phyloP scores from a whole-genome alignment of 2,113 vertebrate genomes.

The Cochlearius cochlearius region DNA sequence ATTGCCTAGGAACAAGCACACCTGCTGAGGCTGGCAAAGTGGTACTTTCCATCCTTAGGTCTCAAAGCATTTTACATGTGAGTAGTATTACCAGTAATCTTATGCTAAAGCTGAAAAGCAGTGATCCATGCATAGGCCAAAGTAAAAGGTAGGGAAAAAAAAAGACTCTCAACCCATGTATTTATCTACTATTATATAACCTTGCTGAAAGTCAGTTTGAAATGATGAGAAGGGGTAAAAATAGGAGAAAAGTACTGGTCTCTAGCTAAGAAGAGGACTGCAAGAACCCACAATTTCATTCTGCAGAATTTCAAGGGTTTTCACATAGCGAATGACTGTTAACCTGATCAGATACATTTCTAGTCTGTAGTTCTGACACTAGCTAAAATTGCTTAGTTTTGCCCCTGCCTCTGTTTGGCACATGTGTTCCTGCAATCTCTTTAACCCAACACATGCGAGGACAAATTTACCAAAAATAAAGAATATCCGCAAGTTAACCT shows the following conservation, averaged over 20 bases:
- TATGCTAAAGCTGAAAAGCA: background rate
- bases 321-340: background rate
- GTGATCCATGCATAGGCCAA: background rate
- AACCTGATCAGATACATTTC: background rate
- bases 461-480: background rate
- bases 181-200: background rate
- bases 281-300: background rate
- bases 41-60: background rate
- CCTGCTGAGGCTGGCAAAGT: background rate
- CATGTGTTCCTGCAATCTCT: background rate
- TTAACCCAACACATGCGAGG: background rate
- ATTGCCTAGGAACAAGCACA: background rate
- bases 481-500: background rate
- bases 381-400: background rate
- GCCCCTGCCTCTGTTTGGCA: background rate
- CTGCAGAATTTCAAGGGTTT: background rate
- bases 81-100: no score
- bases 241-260: background rate
- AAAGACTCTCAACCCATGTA: background rate
- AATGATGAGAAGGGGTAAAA: background rate
- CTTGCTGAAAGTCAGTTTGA: background rate
- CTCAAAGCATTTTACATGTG: background rate
- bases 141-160: background rate
- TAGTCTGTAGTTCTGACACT: background rate
- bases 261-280: background rate